Evolutionary conservation across 2,113 vertebrate species (phyloP).

Genomic region (Ictidomys tridecemlineatus): DNA sequence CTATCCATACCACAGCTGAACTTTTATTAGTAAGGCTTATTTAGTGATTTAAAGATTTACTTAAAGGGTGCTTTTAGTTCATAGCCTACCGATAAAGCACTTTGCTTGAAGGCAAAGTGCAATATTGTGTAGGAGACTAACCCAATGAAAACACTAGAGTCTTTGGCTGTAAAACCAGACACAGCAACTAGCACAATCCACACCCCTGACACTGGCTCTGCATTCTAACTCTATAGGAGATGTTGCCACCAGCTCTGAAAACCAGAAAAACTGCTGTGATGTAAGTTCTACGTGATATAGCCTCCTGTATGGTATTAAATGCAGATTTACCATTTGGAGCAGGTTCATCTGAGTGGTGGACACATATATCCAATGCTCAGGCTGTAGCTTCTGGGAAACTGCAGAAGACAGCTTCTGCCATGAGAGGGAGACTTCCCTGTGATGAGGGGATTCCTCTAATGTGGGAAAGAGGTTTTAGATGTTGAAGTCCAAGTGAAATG

Average conservation of each 20-base stretch:
- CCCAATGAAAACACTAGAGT: background rate
- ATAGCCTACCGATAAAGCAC: background rate
- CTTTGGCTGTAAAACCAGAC: background rate
- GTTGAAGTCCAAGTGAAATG: background rate
- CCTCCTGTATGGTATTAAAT: background rate
- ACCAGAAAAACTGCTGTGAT: background rate
- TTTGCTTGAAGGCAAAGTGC: background rate
- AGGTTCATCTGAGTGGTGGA: background rate
- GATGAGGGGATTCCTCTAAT: background rate
- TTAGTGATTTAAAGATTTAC: background rate
- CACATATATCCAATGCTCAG: background rate
- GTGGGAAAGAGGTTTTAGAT: background rate
- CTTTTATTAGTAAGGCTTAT: background rate
- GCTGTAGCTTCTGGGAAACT: background rate
- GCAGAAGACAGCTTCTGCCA: background rate
- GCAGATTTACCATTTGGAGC: background rate
- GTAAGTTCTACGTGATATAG: background rate
- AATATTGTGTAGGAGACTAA: background rate
- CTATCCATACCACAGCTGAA: background rate
- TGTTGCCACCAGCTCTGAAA: background rate
- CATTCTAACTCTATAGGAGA: background rate
- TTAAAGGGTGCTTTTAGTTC: background rate
- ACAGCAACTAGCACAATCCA: rapidly evolving
- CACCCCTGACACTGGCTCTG: too few species aligned
- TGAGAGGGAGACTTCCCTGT: background rate